Evolutionary conservation across 2,888 invertebrate genomes (phyloP), one percentile per base, ranked within the genome.

Genomic region (Sesia bembeciformis): DNA sequence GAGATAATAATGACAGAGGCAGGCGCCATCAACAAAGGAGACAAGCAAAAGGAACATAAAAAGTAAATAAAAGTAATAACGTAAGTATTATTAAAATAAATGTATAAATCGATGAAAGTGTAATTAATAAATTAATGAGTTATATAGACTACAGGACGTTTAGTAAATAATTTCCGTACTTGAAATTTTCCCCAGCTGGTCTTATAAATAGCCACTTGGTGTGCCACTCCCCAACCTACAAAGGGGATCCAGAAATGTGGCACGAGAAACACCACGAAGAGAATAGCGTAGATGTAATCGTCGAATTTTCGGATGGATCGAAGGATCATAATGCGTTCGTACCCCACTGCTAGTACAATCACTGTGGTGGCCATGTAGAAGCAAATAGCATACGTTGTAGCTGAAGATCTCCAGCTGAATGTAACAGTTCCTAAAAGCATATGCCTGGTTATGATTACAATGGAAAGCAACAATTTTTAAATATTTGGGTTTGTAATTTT

Each of bases 191-290:
- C 92, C 93, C 93, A 93, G 60, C 90, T 92, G 51, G 93, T 93
- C 77, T 93, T 93, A 71, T 93, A 93, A 61, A 91, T 91, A 56
- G 93, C 93, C 4, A 93, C 93, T 74, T 93, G 92, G 50, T 87
- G 86, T 0, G 93, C 93, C 39, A 93, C 93, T 0, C 93, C 93
- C 93, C 93, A 93, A 0, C 93, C 93, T 7, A 93, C 92, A 65
- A 92, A 93, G 0, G 93, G 93, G 51, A 93, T 92, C 92, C 92
- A 93, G 74, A 93, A 93, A 68, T 93, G 93, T 0, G 93, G 93
- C 5, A 93, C 88, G 52, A 93, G 82, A 67, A 92, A 93, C 6
- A 93, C 88, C 0, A 93, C 87, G 67, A 93, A 93, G 23, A 93
- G 81, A 54, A 93, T 91, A 0, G 93, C 92, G 67, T 93, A 93